Evolutionary conservation across 2,888 invertebrate genomes (phyloP).

Genomic region (Labia minor): DNA sequence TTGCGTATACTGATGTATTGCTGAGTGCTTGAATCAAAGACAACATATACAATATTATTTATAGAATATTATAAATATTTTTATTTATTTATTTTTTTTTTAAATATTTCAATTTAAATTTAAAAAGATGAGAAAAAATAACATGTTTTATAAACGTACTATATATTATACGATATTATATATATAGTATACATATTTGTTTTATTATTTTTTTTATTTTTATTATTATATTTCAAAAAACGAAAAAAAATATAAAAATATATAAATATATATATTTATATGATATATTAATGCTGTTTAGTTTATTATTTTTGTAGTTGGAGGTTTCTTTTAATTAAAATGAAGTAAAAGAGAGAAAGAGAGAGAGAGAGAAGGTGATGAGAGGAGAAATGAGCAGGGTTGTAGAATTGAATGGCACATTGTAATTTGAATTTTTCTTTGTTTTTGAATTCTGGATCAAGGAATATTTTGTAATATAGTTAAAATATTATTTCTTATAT

Average conservation of each 20-base stretch:
- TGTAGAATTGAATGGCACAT: no score
- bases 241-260: constrained; percentile 9
- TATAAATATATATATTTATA: constrained; percentile 8
- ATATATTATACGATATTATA: not conserved
- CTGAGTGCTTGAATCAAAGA: constrained; percentile 18
- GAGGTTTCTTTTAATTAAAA: no score
- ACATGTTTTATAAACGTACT: not conserved
- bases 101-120: not conserved
- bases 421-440: no score
- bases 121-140: not conserved
- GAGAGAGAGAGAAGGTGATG: no score
- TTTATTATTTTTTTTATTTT: not conserved
- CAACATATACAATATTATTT: constrained; percentile 15
- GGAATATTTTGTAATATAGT: no score
- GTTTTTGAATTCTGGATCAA: no score
- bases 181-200: not conserved
- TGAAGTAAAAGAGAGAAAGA: no score
- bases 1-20: constrained; percentile 26
- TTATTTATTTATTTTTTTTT: not conserved
- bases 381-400: no score
- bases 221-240: not conserved
- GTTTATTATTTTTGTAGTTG: not conserved
- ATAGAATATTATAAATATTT: constrained; percentile 13
- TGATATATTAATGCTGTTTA: not conserved
- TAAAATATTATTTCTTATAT: no score